These are phyloP conservation scores for Cataglyphis albicans DNA, from an alignment of 2,888 invertebrate species.

Conservation along the genomic window DNA sequence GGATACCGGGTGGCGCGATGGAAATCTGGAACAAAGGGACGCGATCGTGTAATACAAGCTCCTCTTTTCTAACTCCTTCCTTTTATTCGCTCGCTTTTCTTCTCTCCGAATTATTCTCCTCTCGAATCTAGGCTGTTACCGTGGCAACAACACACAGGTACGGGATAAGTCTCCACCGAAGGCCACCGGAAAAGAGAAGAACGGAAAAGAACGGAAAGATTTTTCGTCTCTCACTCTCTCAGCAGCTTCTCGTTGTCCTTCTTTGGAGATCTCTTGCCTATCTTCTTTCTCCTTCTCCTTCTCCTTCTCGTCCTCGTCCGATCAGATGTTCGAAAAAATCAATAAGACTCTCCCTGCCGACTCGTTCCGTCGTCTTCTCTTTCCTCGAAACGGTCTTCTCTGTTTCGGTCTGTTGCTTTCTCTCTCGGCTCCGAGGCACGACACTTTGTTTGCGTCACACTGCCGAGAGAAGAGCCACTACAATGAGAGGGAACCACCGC, in stretches of 20 bases:
- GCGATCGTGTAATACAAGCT: conserved; percentile 54
- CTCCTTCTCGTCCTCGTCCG: conserved; percentile 23
- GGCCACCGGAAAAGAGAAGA: conserved; percentile 38
- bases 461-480: conserved; percentile 6
- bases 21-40: conserved; percentile 74
- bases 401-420: conserved; percentile 13
- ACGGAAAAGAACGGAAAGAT: conserved; percentile 24
- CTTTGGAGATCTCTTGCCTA: background rate
- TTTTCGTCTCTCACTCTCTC: conserved; percentile 20
- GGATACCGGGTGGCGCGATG: conserved; percentile 37
- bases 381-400: conserved; percentile 8
- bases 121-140: conserved; percentile 82
- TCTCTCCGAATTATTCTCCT: conserved; percentile 42
- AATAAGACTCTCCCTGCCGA: conserved; percentile 64
- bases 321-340: conserved; percentile 74
- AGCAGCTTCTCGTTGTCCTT: conserved; percentile 10
- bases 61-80: conserved; percentile 31
- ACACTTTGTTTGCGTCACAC: conserved; percentile 49
- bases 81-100: conserved; percentile 28
- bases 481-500: conserved; percentile 2
- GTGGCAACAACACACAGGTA: conserved; percentile 78
- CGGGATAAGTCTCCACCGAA: conserved; percentile 52
- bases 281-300: conserved; percentile 28
- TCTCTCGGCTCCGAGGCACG: conserved; percentile 13
- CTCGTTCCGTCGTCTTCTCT: conserved; percentile 33